Evolutionary conservation across 2,797 vertebrate species (phyloP).

Genomic region (Aselliscus stoliczkanus): DNA sequence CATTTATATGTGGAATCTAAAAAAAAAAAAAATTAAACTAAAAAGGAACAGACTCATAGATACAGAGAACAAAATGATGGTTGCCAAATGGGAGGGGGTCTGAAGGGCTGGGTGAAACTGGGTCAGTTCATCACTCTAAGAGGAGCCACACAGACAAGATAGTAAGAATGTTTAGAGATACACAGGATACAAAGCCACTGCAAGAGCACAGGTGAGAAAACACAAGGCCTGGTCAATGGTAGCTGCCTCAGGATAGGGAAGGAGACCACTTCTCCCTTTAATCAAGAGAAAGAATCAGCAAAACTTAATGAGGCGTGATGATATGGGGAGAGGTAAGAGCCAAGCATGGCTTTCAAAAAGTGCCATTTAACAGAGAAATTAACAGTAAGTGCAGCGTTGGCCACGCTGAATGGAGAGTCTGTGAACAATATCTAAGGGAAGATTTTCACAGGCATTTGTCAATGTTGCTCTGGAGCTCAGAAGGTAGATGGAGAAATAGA

Average conservation of each 20-base stretch:
- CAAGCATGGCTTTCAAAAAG: not conserved
- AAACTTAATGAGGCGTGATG: fast-evolving
- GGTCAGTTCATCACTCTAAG: not conserved
- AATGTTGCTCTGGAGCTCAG: not conserved
- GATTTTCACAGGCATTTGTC: not conserved
- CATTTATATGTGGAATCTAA: too few relatives aligned
- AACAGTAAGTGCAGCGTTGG: not conserved
- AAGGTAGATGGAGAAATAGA: not conserved
- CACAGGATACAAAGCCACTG: not conserved
- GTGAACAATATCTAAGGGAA: not conserved
- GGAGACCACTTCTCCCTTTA: not conserved
- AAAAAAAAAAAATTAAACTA: too few relatives aligned
- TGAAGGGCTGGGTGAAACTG: not conserved
- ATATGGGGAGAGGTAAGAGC: not conserved
- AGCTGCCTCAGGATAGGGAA: not conserved
- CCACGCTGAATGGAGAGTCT: not conserved
- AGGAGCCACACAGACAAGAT: not conserved
- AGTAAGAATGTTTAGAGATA: not conserved
- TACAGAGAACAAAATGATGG: too few relatives aligned
- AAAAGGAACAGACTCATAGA: too few relatives aligned
- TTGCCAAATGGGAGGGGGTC: too few relatives aligned
- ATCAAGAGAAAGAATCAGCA: not conserved
- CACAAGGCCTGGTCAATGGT: too few relatives aligned
- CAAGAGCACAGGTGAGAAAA: not conserved
- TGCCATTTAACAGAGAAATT: not conserved